These are phyloP conservation scores for Oplegnathus fasciatus DNA, from an alignment of 2,113 vertebrate genomes.

Conservation along the genomic window DNA sequence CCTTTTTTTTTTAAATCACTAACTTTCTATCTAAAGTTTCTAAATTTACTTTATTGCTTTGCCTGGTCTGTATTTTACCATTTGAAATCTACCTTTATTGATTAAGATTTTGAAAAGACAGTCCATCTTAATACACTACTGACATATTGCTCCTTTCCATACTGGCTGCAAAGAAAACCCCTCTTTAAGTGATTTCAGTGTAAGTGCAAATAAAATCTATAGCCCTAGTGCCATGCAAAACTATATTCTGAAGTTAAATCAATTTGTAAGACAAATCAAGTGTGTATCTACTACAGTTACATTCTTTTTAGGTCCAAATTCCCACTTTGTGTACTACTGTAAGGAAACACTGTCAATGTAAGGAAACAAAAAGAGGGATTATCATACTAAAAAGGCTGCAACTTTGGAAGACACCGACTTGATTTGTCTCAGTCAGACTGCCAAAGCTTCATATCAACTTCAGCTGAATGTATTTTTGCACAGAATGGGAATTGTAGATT, in stretches of 20 bases:
- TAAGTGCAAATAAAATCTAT: neutral
- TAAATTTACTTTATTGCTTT: neutral
- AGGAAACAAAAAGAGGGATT: neutral
- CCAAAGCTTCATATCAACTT: neutral
- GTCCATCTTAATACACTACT: neutral
- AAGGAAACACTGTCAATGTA: neutral
- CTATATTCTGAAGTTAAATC: neutral
- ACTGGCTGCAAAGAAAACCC: neutral
- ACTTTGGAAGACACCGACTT: neutral
- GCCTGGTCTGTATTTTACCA: neutral
- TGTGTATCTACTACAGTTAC: neutral
- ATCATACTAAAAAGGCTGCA: neutral
- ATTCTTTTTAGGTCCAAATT: too few relatives aligned
- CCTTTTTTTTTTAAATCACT: neutral
- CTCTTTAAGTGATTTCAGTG: neutral
- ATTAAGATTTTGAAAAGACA: neutral
- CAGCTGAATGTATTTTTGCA: neutral
- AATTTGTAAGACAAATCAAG: neutral
- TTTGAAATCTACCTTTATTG: neutral
- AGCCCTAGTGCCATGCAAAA: neutral
- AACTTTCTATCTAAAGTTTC: neutral
- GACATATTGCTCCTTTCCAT: neutral
- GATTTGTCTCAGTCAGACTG: neutral
- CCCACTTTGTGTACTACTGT: too few relatives aligned
- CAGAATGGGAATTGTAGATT: neutral